A percentile compares a stretch with the other conserved stretches of the same genome.
phyloP scores from a whole-genome alignment of 2,113 vertebrate genomes.

The Hippocampus barbouri region DNA sequence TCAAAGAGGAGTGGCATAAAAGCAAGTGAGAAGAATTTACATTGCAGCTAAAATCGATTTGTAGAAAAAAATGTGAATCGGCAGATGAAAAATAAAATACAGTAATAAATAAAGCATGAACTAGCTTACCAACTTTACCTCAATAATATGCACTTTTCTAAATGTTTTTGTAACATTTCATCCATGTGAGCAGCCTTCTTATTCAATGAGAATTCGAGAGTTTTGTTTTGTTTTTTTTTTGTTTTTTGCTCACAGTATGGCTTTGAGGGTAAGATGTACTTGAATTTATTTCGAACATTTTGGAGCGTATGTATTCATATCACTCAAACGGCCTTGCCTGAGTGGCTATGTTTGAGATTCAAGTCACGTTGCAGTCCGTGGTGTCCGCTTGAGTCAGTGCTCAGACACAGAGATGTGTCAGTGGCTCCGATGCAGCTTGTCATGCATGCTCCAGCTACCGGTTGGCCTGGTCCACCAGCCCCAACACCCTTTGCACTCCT shows the following conservation, averaged over 20 bases:
- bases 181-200: background rate
- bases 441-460: slow-evolving; percentile 65
- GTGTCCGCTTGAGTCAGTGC: slow-evolving; percentile 63
- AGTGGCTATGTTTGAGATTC: slow-evolving; percentile 57
- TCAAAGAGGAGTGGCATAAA: slow-evolving; percentile 54
- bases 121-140: background rate
- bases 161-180: background rate
- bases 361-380: slow-evolving; percentile 36
- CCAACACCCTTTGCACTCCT: slow-evolving; percentile 44
- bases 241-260: background rate
- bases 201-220: too few species aligned
- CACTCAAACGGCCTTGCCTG: slow-evolving; percentile 41
- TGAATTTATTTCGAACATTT: slow-evolving; percentile 22
- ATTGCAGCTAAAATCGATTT: slow-evolving; percentile 48
- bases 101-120: background rate
- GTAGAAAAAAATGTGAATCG: slow-evolving; percentile 34
- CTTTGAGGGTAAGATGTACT: slow-evolving; percentile 1
- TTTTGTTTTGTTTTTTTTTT: too few species aligned
- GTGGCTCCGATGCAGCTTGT: slow-evolving; percentile 70
- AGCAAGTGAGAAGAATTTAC: slow-evolving; percentile 60
- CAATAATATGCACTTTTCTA: background rate
- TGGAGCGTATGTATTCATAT: slow-evolving; percentile 23
- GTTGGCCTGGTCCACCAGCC: slow-evolving; percentile 52
- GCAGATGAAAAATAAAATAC: slow-evolving; percentile 7
- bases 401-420: slow-evolving; percentile 65